These are phyloP conservation scores for Campoletis sonorensis DNA, from an alignment of 1,140 invertebrate genomes.

Conservation along the genomic window DNA sequence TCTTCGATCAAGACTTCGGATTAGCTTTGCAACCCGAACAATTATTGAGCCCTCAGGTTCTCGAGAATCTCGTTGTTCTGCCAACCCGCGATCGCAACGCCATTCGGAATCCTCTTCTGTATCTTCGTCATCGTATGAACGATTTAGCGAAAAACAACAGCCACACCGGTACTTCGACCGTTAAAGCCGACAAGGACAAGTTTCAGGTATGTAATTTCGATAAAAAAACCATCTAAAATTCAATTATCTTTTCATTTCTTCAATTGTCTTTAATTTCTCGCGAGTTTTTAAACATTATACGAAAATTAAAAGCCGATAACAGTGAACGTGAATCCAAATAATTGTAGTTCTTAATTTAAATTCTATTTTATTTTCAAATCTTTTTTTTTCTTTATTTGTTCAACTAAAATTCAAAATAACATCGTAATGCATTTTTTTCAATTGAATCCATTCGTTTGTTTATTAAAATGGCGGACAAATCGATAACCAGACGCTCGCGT, in stretches of 20 bases:
- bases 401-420: too few species aligned
- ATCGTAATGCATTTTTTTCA: too few species aligned
- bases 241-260: neutral
- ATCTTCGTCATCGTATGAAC: conserved; percentile 58
- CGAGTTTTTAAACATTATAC: too few species aligned
- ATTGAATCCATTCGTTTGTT: too few species aligned
- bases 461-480: too few species aligned
- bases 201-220: conserved; percentile 76
- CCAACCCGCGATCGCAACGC: neutral
- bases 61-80: conserved; percentile 38
- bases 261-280: too few species aligned
- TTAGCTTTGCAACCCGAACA: conserved; percentile 58
- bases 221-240: neutral
- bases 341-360: too few species aligned
- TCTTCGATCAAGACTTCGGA: conserved; percentile 69
- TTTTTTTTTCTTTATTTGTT: too few species aligned
- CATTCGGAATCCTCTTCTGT: conserved; percentile 53
- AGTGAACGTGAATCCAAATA: too few species aligned
- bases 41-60: conserved; percentile 39
- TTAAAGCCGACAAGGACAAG: conserved; percentile 76
- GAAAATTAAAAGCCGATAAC: too few species aligned
- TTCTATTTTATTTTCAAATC: too few species aligned
- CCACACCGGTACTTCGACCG: conserved; percentile 64
- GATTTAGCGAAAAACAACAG: conserved; percentile 39
- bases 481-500: too few species aligned